Base-by-base conservation (phyloP, 2,888 invertebrate genomes). In the Agrotis clavis region DNA sequence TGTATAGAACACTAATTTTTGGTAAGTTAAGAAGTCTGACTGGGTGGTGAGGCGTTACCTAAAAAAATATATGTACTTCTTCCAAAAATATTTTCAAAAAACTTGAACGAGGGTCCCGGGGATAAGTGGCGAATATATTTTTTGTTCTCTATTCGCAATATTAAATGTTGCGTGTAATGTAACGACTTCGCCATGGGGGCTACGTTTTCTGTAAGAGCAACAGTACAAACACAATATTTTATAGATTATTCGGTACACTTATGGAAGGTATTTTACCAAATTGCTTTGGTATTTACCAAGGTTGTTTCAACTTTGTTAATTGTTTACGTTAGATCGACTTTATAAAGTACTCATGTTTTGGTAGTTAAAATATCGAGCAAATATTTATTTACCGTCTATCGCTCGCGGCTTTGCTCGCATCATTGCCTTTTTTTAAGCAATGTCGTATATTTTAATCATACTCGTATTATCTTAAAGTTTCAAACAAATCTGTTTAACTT, bases 121-220 rank as follows among this genome's bases (percentile, higher is more conserved):
- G 80, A 83, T 84, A 83, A 90, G 82, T 86, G 84, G 78, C 84
- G 84, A 87, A 87, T 90, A 87, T 87, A 87, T 88, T 87, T 88
- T 87, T 90, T 86, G 72, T 83, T 84, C 77, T 68, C 72, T 81
- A 80, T 88, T 88, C 83, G 78, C 77, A 74, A 87, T 88, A 89
- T 91, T 92, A 89, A 92, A 92, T 91, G 92, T 91, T 84, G 89
- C 91, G 90, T 89, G 87, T 87, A 90, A 91, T 89, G 89, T 91
- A 88, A 92, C 90, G 90, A 89, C 86, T 82, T 85, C 77, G 74
- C 87, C 80, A 86, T 86, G 83, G 85, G 86, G 85, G 86, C 81
- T 86, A 84, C 87, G 81, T 89, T 90, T 88, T 85, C 86, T 84
- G 82, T 83, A 77, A 82, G 82, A 81, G 80, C 69, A 77, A 79